phyloP scores from a whole-genome alignment of 2,113 vertebrate genomes.

The Cavia porcellus region DNA sequence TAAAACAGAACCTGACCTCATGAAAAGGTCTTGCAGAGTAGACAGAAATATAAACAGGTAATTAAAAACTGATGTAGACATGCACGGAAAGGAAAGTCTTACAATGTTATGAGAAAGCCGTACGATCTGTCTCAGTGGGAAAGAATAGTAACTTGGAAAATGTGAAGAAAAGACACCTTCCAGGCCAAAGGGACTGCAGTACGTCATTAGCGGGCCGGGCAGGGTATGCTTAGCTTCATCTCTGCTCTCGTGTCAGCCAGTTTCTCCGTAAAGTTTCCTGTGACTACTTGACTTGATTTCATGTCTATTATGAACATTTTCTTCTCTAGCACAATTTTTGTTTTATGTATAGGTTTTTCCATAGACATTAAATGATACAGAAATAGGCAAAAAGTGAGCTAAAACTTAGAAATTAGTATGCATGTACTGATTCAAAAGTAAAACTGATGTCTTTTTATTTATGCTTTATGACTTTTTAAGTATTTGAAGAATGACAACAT shows the following conservation, averaged over 20 bases:
- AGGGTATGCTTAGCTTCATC: background rate
- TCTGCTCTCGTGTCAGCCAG: background rate
- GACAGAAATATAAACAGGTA: conserved; percentile 6
- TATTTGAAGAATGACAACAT: background rate
- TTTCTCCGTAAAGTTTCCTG: background rate
- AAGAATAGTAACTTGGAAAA: background rate
- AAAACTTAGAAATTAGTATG: background rate
- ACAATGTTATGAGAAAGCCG: background rate
- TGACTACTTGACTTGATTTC: background rate
- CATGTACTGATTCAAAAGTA: background rate
- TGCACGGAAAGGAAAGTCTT: background rate
- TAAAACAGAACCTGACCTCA: background rate
- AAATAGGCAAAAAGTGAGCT: background rate
- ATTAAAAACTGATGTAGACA: conserved; percentile 30
- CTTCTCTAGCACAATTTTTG: background rate
- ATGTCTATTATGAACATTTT: background rate
- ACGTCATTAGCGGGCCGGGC: background rate
- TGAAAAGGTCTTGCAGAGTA: background rate
- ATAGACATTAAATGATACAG: background rate
- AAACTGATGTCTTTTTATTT: background rate
- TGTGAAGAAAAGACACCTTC: background rate
- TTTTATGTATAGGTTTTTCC: background rate
- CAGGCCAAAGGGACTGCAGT: background rate
- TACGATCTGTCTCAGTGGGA: background rate
- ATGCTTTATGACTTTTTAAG: background rate